Conservation (phyloP, 2,113 vertebrate species). For the Hyaena hyaena region DNA sequence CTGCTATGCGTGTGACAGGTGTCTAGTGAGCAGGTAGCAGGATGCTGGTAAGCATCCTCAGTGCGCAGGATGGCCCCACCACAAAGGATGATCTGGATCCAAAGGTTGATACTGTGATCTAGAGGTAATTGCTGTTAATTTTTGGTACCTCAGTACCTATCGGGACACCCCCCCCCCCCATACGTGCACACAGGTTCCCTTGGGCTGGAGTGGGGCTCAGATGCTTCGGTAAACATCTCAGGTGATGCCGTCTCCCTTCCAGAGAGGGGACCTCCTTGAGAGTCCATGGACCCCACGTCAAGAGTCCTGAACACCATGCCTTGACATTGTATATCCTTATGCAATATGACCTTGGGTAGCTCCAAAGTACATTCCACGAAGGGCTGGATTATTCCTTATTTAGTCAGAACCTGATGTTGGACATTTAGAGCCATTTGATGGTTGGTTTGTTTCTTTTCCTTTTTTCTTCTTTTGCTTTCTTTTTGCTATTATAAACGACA, state of each 20-base stretch:
- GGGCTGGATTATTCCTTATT: background rate
- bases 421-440: background rate
- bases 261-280: background rate
- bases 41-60: no score
- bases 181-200: background rate
- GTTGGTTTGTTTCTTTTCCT: no score
- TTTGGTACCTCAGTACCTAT: background rate
- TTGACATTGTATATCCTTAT: background rate
- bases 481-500: background rate
- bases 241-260: background rate
- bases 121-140: background rate
- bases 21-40: background rate
- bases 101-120: background rate
- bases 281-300: background rate
- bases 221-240: background rate
- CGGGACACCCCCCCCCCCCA: no score
- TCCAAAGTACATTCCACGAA: background rate
- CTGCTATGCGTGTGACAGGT: background rate
- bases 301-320: background rate
- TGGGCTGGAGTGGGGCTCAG: background rate
- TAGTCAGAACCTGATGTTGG: background rate
- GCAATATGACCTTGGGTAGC: background rate
- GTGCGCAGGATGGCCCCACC: accelerated
- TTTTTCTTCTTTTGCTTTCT: background rate
- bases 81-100: background rate